Base-by-base conservation (phyloP, 2,113 vertebrate genomes). In the Elephas maximus region DNA sequence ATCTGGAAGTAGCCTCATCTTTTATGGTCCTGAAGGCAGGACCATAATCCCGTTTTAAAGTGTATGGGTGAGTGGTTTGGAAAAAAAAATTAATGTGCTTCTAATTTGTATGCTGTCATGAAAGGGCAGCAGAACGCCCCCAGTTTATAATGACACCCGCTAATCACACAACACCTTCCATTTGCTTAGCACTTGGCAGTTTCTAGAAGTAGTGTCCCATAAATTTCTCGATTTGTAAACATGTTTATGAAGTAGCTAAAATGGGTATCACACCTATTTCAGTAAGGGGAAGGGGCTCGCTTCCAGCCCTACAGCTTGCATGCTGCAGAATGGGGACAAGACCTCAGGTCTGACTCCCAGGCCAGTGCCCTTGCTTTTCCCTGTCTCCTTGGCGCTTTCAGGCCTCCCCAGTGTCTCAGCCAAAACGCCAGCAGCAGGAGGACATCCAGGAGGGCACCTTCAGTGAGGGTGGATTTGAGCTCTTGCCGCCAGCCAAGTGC, bases 131-230 rank as follows among this genome's bases (percentile, higher is more conserved):
- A 88, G 51, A 93, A 91, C 41, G 74, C 51, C 57, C 76, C 88
- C 48, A 1, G 62, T 78, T 84, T 85, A 45, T 69, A 67, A 81
- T n/a, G 89, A 71, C 65, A 62, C 33, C 33, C 83, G 41, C 1
- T 41, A 78, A 81, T 93, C 91, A 48, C 79, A 26, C 0, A 6
- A 62, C 21, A 65, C 18, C 30, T 91, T 76, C 57, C 20, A 1
- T 92, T 62, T 86, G 80, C 87, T 94, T 92, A 87, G 95, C 69
- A 65, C 78, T 24, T 69, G 63, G 17, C 85, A 20, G 23, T 51
- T 96, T 90, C 80, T 73, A 73, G 30, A 71, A 91, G 48, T 63
- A 18, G 60, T n/a, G 37, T 48, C 37, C 37, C 48, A 0, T 60
- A 14, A 17, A 7, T 88, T 88, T 53, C 53, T 81, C 18, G 6